Evolutionary conservation across 1,140 invertebrate genomes (phyloP), one percentile per base, ranked within the genome.

Genomic region (Magallana angulata): DNA sequence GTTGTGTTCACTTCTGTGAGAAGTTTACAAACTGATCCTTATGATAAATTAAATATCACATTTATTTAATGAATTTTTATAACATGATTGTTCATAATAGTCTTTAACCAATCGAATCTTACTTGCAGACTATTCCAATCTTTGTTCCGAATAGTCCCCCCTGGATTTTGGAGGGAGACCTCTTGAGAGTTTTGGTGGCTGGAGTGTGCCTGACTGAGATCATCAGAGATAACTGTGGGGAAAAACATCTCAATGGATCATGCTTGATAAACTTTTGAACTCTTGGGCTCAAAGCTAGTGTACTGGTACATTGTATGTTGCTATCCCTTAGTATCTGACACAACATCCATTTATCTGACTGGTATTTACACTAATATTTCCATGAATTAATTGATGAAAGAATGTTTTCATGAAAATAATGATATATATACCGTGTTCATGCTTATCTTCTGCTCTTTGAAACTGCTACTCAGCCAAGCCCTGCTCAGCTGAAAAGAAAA

Each of bases 401-500:
- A 2, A 48, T 48, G 36, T 48, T 48, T 48, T 48, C 36, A 48
- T 48, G 36, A 48, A 48, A 48, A 48, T 48, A 48, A 48, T 48
- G 36, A 48, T 5, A 14, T 24, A 84, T 57, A 87, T 88, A 94
- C 94, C 87, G 95, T 93, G 91, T 95, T 95, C 85, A 95, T 96
- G 92, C 84, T 96, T 94, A 93, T 96, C 95, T 94, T 95, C 85
- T 96, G 96, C 89, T 96, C 96, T 56, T 96, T 95, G 89, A 96
- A 95, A 68, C 95, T 30, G 92, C 93, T 91, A 90, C 96, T 91
- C 94, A 96, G 90, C 96, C 97, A 97, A 57, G 95, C 95, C 89
- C 96, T 95, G 91, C 96, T 97, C 80, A 97, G 93, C 95, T 96
- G 93, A 87, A 96, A 95, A 86, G 82, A 59, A 84, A 85, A 71